Conservation (phyloP, 2,888 invertebrate species). For the Caradrina kadenii region DNA sequence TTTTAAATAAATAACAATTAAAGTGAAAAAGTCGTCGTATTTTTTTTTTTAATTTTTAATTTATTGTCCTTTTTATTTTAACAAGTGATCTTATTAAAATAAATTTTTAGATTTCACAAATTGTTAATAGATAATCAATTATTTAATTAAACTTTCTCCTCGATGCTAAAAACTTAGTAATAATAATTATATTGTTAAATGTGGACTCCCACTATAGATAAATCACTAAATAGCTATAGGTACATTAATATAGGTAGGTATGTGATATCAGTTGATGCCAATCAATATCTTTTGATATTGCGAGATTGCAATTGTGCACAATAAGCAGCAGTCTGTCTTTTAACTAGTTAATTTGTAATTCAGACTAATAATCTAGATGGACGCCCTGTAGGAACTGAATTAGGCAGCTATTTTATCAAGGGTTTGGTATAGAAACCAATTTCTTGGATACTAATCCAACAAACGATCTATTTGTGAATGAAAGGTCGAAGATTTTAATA, state of each 20-base stretch:
- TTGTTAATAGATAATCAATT: background rate
- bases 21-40: background rate
- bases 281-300: slow-evolving; percentile 5
- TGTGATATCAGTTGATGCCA: background rate
- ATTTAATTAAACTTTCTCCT: too few species aligned
- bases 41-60: background rate
- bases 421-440: background rate
- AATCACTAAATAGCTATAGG: background rate
- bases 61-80: background rate
- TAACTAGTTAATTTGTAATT: background rate
- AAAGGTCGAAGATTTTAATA: too few species aligned
- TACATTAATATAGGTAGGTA: background rate
- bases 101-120: background rate
- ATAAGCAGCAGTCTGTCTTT: background rate
- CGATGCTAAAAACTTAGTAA: too few species aligned
- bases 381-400: background rate
- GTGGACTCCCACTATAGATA: background rate
- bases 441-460: too few species aligned
- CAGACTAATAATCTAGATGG: background rate
- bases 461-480: too few species aligned
- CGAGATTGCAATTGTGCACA: background rate
- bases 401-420: background rate
- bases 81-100: background rate
- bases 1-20: too few species aligned
- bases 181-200: background rate